Conservation (phyloP, 1,140 invertebrate species). For the Lordiphosa clarofinis region DNA sequence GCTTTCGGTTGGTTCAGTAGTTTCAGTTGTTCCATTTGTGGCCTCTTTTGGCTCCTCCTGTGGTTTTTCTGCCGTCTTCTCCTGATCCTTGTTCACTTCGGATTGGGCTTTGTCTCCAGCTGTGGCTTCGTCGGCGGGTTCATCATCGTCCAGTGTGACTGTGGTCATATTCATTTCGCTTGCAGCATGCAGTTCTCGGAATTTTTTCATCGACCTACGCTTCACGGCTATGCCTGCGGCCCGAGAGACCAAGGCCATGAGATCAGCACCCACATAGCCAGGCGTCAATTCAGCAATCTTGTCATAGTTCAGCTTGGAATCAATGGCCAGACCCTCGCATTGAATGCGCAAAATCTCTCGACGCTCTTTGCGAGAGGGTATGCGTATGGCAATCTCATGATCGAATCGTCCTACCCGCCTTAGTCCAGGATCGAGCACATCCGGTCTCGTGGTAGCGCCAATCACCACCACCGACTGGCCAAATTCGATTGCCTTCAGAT, state of each 20-base stretch:
- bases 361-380: conserved; percentile 92
- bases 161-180: conserved; percentile 69
- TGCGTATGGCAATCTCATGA: conserved; percentile 95
- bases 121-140: conserved; percentile 29
- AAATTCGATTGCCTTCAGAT: conserved; percentile 84
- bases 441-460: conserved; percentile 96
- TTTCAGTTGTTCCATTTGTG: conserved; percentile 39
- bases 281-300: conserved; percentile 91
- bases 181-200: conserved; percentile 59
- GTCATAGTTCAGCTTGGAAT: conserved; percentile 85
- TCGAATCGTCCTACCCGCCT: conserved; percentile 95
- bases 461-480: conserved; percentile 90
- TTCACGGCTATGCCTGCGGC: conserved; percentile 93
- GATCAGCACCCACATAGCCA: conserved; percentile 98
- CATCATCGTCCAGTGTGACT: conserved; percentile 71
- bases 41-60: conserved; percentile 6
- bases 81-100: background rate
- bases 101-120: conserved; percentile 3
- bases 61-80: conserved; percentile 6
- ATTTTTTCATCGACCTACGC: conserved; percentile 63
- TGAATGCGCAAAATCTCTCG: conserved; percentile 87
- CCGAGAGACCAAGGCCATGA: conserved; percentile 91
- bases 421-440: conserved; percentile 95
- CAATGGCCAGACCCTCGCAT: conserved; percentile 86
- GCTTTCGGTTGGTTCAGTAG: conserved; percentile 12